Conservation (phyloP, 2,113 vertebrate genomes). For the Epinephelus fuscoguttatus region DNA sequence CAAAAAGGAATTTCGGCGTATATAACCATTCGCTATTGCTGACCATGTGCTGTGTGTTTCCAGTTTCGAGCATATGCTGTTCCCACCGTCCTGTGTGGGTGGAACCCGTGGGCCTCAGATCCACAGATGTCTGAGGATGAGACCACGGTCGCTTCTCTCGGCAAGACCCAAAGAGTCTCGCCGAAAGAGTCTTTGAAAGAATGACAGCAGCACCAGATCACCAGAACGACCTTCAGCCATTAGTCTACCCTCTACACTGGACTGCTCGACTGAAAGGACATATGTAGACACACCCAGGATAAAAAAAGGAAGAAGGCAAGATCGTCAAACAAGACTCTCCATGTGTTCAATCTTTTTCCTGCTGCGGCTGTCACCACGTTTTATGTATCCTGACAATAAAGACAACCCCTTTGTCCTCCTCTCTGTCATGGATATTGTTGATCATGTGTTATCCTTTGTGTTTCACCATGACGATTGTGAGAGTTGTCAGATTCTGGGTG, state of each 20-base stretch:
- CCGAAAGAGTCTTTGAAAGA: conserved; percentile 57
- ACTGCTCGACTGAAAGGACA: background rate
- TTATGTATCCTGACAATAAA: background rate
- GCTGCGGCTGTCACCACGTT: background rate
- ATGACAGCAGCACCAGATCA: conserved; percentile 8
- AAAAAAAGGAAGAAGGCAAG: background rate
- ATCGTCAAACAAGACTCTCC: background rate
- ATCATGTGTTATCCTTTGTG: background rate
- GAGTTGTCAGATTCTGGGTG: background rate
- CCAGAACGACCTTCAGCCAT: background rate
- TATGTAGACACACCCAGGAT: background rate
- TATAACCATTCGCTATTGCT: background rate
- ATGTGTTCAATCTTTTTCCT: background rate
- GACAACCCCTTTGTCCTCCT: background rate
- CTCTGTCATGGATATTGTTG: background rate
- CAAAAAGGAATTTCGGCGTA: background rate
- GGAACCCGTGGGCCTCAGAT: conserved; percentile 69
- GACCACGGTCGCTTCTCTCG: conserved; percentile 41
- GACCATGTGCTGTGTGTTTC: conserved; percentile 5
- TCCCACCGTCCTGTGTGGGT: conserved; percentile 67
- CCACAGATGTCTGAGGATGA: conserved; percentile 55
- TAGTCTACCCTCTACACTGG: background rate
- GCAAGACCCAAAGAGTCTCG: conserved; percentile 62
- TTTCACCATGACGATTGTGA: background rate
- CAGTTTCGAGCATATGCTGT: conserved; percentile 74